Percentiles rank a stretch among this genome's conserved stretches.
Evolutionary conservation across 2,113 vertebrate genomes (phyloP).

Genomic region (Dromaius novaehollandiae): DNA sequence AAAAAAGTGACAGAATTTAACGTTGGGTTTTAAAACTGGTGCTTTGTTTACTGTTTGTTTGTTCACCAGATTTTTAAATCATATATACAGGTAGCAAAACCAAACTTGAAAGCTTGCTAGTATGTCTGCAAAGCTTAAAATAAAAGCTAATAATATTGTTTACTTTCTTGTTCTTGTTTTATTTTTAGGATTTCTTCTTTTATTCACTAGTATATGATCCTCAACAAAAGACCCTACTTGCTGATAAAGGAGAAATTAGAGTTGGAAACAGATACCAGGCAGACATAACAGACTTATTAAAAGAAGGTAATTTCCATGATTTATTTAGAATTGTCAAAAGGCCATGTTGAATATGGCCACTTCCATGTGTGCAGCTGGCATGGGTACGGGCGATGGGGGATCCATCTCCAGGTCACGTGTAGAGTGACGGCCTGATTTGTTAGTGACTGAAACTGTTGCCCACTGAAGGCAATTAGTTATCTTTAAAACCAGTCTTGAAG

Average conservation of each 20-base stretch:
- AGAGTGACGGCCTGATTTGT: neutral
- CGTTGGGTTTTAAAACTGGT: neutral
- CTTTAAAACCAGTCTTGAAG: neutral
- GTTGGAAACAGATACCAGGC: slow-evolving; percentile 98
- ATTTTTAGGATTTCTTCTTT: slow-evolving; percentile 95
- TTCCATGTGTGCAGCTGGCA: neutral
- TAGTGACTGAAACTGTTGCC: neutral
- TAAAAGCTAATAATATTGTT: slow-evolving; percentile 10
- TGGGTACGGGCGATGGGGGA: neutral
- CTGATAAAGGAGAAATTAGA: slow-evolving; percentile 98
- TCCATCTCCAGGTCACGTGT: neutral
- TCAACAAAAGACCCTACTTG: slow-evolving; percentile 95
- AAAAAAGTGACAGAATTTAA: neutral
- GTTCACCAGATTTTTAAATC: neutral
- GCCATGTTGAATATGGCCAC: neutral
- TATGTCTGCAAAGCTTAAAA: neutral
- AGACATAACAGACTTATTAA: slow-evolving; percentile 93
- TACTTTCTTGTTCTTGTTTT: slow-evolving; percentile 24
- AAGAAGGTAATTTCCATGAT: slow-evolving; percentile 83
- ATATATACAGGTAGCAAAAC: neutral
- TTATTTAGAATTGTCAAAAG: neutral
- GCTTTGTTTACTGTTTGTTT: neutral
- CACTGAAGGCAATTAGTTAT: neutral
- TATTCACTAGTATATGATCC: slow-evolving; percentile 98
- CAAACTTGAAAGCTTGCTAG: neutral